Base-by-base conservation (phyloP, 2,888 invertebrate genomes). In the Anagyrus pseudococci region DNA sequence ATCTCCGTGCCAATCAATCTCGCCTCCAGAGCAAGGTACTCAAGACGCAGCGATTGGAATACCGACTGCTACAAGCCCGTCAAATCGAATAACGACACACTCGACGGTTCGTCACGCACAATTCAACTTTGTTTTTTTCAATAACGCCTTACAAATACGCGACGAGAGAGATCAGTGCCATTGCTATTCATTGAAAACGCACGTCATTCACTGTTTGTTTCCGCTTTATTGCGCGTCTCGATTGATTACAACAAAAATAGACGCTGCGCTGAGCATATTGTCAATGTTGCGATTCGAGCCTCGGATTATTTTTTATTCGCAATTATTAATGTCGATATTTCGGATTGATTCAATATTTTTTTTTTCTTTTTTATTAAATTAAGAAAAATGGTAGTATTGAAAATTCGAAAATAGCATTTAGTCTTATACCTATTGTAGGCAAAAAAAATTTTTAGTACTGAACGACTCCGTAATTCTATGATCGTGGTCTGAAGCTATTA, bases 41-140 rank as follows among this genome's bases (percentile, higher is more conserved):
- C 79, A 2, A 72, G 79, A 62, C 73, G 77, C 8, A 79, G 76
- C 56, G 75, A 77, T 17, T 73, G 76, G 56, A 78, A 71, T 50
- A 77, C 72, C 0, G 73, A 68, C 60, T 69, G 78, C 4, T 78
- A 76, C 64, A 77, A 68, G 53, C 19, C 58, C 17, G 54, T 68
- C 17, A 47, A 48, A 40, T 52, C 67, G 2, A 66, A 57, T 17
- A 65, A 64, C 25, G 55, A 68, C 58, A 17, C 62, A 37, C 47
- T 64, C 48, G 66, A 68, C 20, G 67, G 68, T 68, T 37, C 48
- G 64, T 2, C 13, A 15, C 23, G 0, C 22, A 43, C 46, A 20
- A 49, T 61, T 48, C 52, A n/a, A 23, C 40, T 10, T 40, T 58
- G 10, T 22, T 55, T 46, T 47, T n/a, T n/a, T 20, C 19, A 41